These are phyloP conservation scores for Odontomachus brunneus DNA, from an alignment of 1,140 invertebrate species.

Conservation along the genomic window DNA sequence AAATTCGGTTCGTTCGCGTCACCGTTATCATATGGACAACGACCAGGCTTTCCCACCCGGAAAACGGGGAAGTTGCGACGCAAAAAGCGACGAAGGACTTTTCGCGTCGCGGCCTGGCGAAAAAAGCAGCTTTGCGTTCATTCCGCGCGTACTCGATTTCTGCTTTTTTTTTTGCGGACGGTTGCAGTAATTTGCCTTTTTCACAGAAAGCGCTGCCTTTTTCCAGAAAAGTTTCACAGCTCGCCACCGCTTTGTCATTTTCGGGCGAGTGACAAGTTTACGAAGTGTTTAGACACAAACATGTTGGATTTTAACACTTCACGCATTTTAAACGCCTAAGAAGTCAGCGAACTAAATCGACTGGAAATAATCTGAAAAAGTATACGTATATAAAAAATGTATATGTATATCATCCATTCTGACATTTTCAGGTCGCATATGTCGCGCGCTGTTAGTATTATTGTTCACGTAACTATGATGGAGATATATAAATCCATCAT, in stretches of 20 bases:
- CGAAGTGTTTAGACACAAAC: background rate
- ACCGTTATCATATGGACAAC: background rate
- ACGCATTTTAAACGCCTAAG: no score
- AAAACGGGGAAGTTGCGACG: constrained; percentile 25
- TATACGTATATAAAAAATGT: background rate
- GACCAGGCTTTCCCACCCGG: constrained; percentile 7
- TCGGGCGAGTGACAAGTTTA: background rate
- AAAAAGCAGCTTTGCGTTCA: constrained; percentile 36
- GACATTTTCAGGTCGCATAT: constrained; percentile 6
- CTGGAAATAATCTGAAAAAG: no score
- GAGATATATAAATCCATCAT: background rate
- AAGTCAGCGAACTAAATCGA: no score
- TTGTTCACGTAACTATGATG: background rate
- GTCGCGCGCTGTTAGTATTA: background rate
- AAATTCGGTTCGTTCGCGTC: background rate
- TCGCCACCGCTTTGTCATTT: background rate
- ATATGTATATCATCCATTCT: background rate
- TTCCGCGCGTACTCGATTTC: constrained; percentile 15
- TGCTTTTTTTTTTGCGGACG: constrained; percentile 1
- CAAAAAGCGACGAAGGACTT: constrained; percentile 30
- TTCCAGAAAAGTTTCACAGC: background rate
- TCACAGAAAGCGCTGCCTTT: background rate
- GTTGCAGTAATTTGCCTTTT: constrained; percentile 42
- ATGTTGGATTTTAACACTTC: background rate
- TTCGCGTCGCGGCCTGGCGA: constrained; percentile 2